A percentile compares a stretch with the other conserved stretches of the same genome.
phyloP scores from a whole-genome alignment of 2,113 vertebrate genomes.

The Sula dactylatra region DNA sequence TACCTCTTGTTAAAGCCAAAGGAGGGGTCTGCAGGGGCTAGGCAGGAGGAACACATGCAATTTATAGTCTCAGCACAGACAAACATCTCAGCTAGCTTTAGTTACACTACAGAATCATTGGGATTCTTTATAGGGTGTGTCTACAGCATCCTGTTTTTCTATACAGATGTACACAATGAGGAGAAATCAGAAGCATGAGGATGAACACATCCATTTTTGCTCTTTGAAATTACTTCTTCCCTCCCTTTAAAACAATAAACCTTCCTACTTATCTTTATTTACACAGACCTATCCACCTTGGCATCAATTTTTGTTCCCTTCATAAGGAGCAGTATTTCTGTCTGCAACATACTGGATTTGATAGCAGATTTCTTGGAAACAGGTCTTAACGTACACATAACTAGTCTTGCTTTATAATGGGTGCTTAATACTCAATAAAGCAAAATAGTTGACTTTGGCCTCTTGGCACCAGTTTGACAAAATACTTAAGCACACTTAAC shows the following conservation, averaged over 20 bases:
- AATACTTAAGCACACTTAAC: neutral
- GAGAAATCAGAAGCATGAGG: neutral
- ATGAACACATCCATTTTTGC: neutral
- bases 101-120: neutral
- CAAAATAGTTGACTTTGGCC: neutral
- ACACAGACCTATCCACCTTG: neutral
- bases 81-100: neutral
- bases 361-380: neutral
- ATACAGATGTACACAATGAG: neutral
- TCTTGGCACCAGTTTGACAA: neutral
- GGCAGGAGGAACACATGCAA: neutral
- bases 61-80: neutral
- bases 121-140: neutral
- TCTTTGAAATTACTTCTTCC: neutral
- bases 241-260: neutral
- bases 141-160: neutral
- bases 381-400: neutral
- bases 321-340: neutral
- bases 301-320: neutral
- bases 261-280: constrained; percentile 38
- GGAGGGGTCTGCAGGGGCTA: neutral
- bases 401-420: neutral
- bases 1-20: neutral
- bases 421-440: neutral
- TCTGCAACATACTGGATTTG: neutral